Evolutionary conservation across 2,113 vertebrate species (phyloP).

Genomic region (Xenus cinereus): DNA sequence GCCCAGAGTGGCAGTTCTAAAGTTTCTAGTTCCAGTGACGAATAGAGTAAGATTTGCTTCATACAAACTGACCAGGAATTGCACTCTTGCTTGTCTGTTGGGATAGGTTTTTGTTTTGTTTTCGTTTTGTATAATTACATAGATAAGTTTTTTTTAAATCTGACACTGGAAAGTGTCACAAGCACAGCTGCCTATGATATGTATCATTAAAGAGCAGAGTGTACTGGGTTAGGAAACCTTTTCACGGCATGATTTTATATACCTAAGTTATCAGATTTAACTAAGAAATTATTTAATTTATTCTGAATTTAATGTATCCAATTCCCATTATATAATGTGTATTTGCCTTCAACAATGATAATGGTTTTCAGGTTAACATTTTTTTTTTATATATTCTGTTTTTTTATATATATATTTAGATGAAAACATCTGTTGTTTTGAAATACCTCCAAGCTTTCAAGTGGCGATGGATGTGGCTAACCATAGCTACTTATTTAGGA

Average conservation of each 20-base stretch:
- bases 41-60: neutral
- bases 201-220: neutral
- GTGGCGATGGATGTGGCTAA: constrained; percentile 61
- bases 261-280: neutral
- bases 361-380: neutral
- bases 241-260: neutral
- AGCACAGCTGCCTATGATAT: neutral
- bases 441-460: constrained; percentile 67
- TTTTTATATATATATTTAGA: neutral
- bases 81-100: neutral
- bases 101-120: neutral
- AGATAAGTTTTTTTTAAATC: neutral
- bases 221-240: neutral
- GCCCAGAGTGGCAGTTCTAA: neutral
- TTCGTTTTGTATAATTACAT: neutral
- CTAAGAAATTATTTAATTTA: neutral
- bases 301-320: neutral
- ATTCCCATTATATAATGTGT: neutral
- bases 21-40: neutral
- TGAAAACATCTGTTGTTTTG: constrained; percentile 53
- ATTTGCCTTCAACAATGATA: neutral
- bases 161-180: neutral
- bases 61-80: neutral
- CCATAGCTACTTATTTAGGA: constrained; percentile 35
- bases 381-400: neutral